Evolutionary conservation across 2,797 vertebrate genomes (phyloP).

Genomic region (Phylloscopus collybita): DNA sequence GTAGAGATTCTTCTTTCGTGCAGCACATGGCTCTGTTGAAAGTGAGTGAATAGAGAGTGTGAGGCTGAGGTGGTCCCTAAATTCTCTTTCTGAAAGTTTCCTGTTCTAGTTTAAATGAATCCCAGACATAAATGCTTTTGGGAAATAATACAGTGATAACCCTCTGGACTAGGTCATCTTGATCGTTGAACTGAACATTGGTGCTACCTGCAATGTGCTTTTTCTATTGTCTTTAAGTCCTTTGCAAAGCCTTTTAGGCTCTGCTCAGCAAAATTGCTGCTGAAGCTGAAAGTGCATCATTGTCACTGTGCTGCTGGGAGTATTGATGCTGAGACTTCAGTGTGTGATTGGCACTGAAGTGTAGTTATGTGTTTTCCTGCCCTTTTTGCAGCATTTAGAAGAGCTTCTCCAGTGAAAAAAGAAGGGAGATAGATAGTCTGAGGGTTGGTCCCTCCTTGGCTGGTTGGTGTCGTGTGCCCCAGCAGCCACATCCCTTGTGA

Average conservation of each 20-base stretch:
- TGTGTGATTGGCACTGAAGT: background rate
- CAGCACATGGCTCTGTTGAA: background rate
- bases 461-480: background rate
- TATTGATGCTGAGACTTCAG: background rate
- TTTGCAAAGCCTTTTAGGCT: background rate
- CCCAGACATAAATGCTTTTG: background rate
- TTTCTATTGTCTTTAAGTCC: background rate
- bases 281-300: background rate
- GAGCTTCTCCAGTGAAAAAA: background rate
- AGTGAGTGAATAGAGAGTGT: background rate
- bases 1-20: constrained; percentile 64
- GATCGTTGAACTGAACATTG: background rate
- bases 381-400: background rate
- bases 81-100: background rate
- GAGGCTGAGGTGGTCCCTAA: background rate
- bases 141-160: background rate
- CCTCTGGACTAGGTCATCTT: background rate
- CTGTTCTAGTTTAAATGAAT: background rate
- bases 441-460: background rate
- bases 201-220: background rate
- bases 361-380: background rate
- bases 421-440: background rate
- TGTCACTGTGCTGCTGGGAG: background rate
- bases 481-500: background rate
- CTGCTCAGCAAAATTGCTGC: background rate